phyloP scores from a whole-genome alignment of 2,888 invertebrate genomes.

The Pterostichus niger region DNA sequence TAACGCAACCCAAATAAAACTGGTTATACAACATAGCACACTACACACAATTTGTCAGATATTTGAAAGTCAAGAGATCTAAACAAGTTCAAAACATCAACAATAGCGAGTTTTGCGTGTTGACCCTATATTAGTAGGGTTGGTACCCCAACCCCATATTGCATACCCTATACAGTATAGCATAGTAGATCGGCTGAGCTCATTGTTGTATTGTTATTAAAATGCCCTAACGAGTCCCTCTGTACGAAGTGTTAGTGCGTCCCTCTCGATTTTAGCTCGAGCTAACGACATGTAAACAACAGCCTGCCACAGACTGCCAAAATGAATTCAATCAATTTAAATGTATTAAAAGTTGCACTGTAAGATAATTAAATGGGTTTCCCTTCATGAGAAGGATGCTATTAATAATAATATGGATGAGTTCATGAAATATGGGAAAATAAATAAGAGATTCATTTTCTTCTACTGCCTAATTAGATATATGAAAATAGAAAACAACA shows the following conservation, averaged over 20 bases:
- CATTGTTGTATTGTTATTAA: conserved; percentile 58
- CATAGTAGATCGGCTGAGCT: conserved; percentile 32
- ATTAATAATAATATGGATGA: conserved; percentile 1
- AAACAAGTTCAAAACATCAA: conserved; percentile 42
- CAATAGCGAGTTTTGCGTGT: conserved; percentile 38
- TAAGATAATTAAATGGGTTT: conserved; percentile 54
- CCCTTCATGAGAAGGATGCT: background rate
- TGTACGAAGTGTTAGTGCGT: conserved; percentile 49
- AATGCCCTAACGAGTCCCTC: conserved; percentile 56
- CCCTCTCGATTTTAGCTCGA: conserved; percentile 36
- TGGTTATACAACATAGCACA: conserved; percentile 17
- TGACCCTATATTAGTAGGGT: conserved; percentile 35
- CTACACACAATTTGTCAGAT: conserved; percentile 37
- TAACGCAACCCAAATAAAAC: conserved; percentile 20
- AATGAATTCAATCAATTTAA: conserved; percentile 54
- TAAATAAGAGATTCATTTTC: background rate
- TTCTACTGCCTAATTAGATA: too few relatives aligned
- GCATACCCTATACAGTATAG: background rate
- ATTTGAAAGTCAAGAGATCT: conserved; percentile 52
- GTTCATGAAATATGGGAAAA: background rate
- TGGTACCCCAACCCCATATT: background rate
- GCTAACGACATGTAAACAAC: conserved; percentile 53
- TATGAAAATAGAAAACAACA: too few relatives aligned
- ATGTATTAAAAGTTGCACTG: conserved; percentile 51
- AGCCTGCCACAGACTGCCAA: conserved; percentile 46